phyloP scores from a whole-genome alignment of 1,140 invertebrate genomes.

The Zaprionus davidi region DNA sequence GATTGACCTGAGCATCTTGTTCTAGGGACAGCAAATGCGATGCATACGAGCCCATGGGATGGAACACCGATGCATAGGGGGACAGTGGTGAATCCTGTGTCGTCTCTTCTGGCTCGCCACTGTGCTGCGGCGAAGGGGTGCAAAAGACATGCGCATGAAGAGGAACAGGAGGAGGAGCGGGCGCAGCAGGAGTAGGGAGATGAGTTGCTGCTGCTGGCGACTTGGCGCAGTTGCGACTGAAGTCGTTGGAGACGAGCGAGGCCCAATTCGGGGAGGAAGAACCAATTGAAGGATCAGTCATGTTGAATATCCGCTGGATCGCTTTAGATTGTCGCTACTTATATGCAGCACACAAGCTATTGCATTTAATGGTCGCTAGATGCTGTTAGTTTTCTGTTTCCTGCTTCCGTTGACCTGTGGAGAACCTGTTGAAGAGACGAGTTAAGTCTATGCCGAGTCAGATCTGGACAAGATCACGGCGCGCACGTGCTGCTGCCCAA shows the following conservation, averaged over 20 bases:
- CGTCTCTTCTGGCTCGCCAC: background rate
- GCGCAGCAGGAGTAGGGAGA: background rate
- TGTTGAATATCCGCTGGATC: no score
- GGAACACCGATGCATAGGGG: slow-evolving; percentile 44
- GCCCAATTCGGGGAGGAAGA: slow-evolving; percentile 57
- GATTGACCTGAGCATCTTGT: slow-evolving; percentile 19
- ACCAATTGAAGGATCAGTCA: slow-evolving; percentile 39
- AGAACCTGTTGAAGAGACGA: background rate
- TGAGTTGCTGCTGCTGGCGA: background rate
- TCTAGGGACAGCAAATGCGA: slow-evolving; percentile 40
- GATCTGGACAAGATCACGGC: background rate
- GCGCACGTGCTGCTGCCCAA: background rate
- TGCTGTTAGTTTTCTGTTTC: background rate
- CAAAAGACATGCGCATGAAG: background rate
- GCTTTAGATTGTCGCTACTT: background rate
- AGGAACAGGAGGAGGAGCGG: background rate
- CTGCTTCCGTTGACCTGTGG: background rate
- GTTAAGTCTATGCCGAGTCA: background rate
- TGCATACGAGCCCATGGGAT: slow-evolving; percentile 52
- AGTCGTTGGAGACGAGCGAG: slow-evolving; percentile 13
- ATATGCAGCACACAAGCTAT: background rate
- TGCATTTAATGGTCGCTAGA: background rate
- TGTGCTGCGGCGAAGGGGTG: background rate
- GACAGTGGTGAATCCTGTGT: background rate
- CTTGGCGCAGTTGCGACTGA: slow-evolving; percentile 13